Conservation (phyloP, 2,888 invertebrate genomes). For the Drosophila rubida region DNA sequence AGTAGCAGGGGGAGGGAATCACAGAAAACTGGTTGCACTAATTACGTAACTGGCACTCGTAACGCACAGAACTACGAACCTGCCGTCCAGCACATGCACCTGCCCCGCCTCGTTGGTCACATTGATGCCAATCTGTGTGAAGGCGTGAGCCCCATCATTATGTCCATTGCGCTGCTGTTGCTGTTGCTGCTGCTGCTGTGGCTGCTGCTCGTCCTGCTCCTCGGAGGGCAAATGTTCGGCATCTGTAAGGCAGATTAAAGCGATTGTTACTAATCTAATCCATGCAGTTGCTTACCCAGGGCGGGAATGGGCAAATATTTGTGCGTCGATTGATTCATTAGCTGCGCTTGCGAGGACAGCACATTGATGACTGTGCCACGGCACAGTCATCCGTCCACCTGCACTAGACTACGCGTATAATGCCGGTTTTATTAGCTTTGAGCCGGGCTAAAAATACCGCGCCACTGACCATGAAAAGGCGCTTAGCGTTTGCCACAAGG, state of each 20-base stretch:
- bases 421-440: conserved; percentile 44
- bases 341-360: conserved; percentile 29
- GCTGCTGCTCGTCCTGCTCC: conserved; percentile 58
- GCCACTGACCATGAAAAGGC: conserved; percentile 39
- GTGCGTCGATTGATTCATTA: conserved; percentile 51
- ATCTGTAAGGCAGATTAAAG: conserved; percentile 45
- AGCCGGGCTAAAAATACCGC: conserved; percentile 49
- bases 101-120: conserved; percentile 84
- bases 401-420: conserved; percentile 11
- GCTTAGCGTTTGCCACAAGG: conserved; percentile 20
- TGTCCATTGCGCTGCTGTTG: conserved; percentile 62
- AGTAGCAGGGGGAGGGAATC: conserved; percentile 53
- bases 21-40: conserved; percentile 81
- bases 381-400: conserved; percentile 11
- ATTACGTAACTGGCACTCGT: conserved; percentile 75
- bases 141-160: conserved; percentile 52
- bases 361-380: conserved; percentile 41
- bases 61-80: conserved; percentile 77
- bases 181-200: conserved; percentile 58
- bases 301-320: conserved; percentile 56
- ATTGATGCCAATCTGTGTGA: conserved; percentile 83
- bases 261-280: too few species aligned
- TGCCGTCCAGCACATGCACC: conserved; percentile 81
- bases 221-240: conserved; percentile 83
- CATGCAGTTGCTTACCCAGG: too few species aligned